Evolutionary conservation across 2,113 vertebrate species (phyloP).

Genomic region (Thunnus maccoyii): DNA sequence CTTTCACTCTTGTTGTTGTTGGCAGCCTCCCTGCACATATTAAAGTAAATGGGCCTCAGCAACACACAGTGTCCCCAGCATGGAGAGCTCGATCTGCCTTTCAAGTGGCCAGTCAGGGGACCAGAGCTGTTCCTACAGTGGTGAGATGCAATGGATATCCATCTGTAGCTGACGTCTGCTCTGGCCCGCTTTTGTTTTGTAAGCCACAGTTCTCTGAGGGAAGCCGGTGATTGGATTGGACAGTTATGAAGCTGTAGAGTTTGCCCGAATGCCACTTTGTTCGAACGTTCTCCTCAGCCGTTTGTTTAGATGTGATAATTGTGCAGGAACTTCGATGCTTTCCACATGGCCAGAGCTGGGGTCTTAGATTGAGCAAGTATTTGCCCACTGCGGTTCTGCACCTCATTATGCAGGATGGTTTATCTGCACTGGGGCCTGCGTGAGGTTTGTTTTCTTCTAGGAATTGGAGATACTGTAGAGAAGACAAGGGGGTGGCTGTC

Average conservation of each 20-base stretch:
- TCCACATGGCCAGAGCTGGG: constrained; percentile 58
- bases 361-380: constrained; percentile 58
- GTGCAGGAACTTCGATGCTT: constrained; percentile 59
- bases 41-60: constrained; percentile 59
- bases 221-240: constrained; percentile 1
- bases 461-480: constrained; percentile 12
- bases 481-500: constrained; percentile 6
- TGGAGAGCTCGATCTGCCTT: constrained; percentile 49
- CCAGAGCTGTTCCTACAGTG: constrained; percentile 21
- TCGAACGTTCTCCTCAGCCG: constrained; percentile 35
- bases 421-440: constrained; percentile 21
- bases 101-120: constrained; percentile 54
- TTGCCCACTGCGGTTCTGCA: constrained; percentile 54
- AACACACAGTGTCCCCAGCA: constrained; percentile 58
- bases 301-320: constrained; percentile 68
- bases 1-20: constrained; percentile 67
- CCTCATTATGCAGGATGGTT: constrained; percentile 43
- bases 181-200: constrained; percentile 29
- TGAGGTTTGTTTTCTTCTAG: constrained; percentile 38
- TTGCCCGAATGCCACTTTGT: constrained; percentile 50
- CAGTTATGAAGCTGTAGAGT: constrained; percentile 30
- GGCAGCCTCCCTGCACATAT: constrained; percentile 61
- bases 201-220: not conserved
- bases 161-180: constrained; percentile 41
- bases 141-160: constrained; percentile 50